Base-by-base conservation (phyloP, 1,140 invertebrate species). In the Arion vulgaris region DNA sequence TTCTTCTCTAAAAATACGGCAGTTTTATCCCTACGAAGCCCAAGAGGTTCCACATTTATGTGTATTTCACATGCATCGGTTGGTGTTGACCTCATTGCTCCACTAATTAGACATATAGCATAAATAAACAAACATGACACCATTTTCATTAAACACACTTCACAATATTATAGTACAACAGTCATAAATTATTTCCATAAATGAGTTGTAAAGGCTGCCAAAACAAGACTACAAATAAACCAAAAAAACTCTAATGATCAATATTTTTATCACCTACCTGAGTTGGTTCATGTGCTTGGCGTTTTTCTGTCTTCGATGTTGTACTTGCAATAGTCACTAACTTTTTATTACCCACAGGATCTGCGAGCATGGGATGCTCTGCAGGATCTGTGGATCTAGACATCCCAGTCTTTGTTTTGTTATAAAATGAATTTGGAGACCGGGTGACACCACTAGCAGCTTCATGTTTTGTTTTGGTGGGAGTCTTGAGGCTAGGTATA, bases 261-360 rank as follows among this genome's bases (percentile, higher is more conserved):
- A 19, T 4, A 57, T n/a, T 23, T 19, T 45, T 57, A 4, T 38
- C 34, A 34, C 83, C 78, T 87, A 91, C 90, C 83, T 89, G 77
- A 71, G 86, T 88, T n/a, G 89, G 90, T 77, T 85, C 78, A 83
- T 89, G 89, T 53, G 89, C 89, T 68, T 87, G 82, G 19, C 90
- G 80, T 78, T 89, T 89, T 68, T 86, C 82, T 28, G 81, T 85
- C 74, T 89, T 89, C 15, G 87, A 68, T 23, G 76, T 57, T 66
- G 76, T 78, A n/a, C 76, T 45, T 38, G 76, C 76, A 26, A 78
- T n/a, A n/a, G 76, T 78, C 15, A 68, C 34, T 2, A 11, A n/a
- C 13, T 45, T 78, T 57, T 49, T 49, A n/a, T 34, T 28, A 7
- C 5, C 2, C 13, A 41, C 26, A n/a, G 36, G 17, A n/a, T n/a